These are phyloP conservation scores for Vesta saturnalis DNA, from an alignment of 2,888 invertebrate species.

Conservation along the genomic window DNA sequence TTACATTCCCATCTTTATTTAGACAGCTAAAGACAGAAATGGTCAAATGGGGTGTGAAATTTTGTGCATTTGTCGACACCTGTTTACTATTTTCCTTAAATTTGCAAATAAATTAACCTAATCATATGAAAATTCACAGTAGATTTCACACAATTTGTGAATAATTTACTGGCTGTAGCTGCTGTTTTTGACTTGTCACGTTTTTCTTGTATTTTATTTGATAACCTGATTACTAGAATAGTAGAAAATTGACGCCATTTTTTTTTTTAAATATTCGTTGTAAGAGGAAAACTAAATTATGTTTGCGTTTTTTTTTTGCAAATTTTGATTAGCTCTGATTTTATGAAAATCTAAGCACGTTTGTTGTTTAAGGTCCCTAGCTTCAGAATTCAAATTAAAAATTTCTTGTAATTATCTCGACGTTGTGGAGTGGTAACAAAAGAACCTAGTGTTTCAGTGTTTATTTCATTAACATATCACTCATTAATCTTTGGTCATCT, in stretches of 20 bases:
- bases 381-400: too few species aligned
- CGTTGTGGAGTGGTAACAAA: too few species aligned
- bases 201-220: slow-evolving; percentile 34
- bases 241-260: slow-evolving; percentile 29
- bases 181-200: slow-evolving; percentile 41
- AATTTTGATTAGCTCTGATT: too few species aligned
- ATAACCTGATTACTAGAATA: slow-evolving; percentile 29
- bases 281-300: too few species aligned
- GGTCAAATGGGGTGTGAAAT: slow-evolving; percentile 30
- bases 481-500: too few species aligned
- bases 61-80: slow-evolving; percentile 35
- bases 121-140: slow-evolving; percentile 40
- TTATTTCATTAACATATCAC: too few species aligned
- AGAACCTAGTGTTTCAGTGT: too few species aligned
- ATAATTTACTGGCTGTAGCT: slow-evolving; percentile 33
- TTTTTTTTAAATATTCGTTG: too few species aligned
- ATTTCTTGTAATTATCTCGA: too few species aligned
- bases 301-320: too few species aligned
- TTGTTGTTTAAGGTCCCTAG: too few species aligned
- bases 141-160: slow-evolving; percentile 38
- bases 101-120: slow-evolving; percentile 41
- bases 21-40: slow-evolving; percentile 22
- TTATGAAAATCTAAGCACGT: too few species aligned
- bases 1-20: background rate
- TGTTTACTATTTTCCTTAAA: slow-evolving; percentile 36